phyloP scores from a whole-genome alignment of 2,888 invertebrate species.

The Lymantria dispar region DNA sequence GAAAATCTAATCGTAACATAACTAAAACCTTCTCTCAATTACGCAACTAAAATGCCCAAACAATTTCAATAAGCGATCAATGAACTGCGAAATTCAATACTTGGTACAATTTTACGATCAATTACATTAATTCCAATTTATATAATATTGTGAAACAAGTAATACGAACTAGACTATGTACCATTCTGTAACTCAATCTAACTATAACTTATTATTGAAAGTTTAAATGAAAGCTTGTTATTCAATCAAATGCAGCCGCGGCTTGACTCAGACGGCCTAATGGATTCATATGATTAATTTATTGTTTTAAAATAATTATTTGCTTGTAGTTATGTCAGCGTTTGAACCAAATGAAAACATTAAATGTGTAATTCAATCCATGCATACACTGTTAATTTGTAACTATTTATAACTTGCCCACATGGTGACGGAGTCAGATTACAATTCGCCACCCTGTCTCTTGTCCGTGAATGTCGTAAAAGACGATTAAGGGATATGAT shows the following conservation, averaged over 20 bases:
- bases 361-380: too few relatives aligned
- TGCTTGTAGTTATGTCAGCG: too few relatives aligned
- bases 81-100: constrained; percentile 10
- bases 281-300: too few relatives aligned
- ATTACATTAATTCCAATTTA: not conserved
- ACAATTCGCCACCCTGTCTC: too few relatives aligned
- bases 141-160: not conserved
- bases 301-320: too few relatives aligned
- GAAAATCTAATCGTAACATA: not conserved
- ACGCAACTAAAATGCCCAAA: not conserved
- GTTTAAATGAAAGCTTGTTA: not conserved
- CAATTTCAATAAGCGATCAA: constrained; percentile 5
- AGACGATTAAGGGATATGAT: too few relatives aligned
- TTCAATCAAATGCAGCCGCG: not conserved
- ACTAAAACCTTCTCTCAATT: not conserved
- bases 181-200: not conserved
- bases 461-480: too few relatives aligned
- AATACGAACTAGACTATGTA: not conserved
- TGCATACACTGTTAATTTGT: too few relatives aligned
- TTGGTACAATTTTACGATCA: constrained; percentile 4
- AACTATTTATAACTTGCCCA: too few relatives aligned
- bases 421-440: too few relatives aligned
- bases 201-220: not conserved
- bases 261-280: not conserved
- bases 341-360: too few relatives aligned